Conservation (phyloP, 1,140 invertebrate genomes). For the Diachasmimorpha longicaudata region DNA sequence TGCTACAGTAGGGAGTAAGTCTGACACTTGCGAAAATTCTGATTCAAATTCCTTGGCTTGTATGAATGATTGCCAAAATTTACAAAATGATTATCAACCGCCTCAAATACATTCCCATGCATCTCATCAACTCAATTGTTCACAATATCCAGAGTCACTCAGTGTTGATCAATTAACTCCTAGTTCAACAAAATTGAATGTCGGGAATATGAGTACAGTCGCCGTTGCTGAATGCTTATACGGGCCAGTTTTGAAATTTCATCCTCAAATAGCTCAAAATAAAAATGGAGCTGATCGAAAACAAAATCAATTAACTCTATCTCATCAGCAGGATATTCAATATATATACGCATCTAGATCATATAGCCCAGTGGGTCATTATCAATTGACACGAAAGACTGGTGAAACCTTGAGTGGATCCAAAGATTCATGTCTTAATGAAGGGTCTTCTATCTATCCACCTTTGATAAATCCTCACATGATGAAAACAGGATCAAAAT, state of each 20-base stretch:
- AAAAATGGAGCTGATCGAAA: too few relatives aligned
- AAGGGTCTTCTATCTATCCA: background rate
- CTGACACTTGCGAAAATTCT: slow-evolving; percentile 44
- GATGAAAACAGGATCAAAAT: too few relatives aligned
- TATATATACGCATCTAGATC: slow-evolving; percentile 34
- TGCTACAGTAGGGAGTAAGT: slow-evolving; percentile 42
- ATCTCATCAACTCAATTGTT: slow-evolving; percentile 14
- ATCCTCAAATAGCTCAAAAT: slow-evolving; percentile 38
- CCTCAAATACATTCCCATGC: background rate
- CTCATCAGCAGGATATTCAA: slow-evolving; percentile 35
- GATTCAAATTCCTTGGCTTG: slow-evolving; percentile 43
- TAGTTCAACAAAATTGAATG: background rate
- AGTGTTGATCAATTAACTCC: background rate
- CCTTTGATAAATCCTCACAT: too few relatives aligned
- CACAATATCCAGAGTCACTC: slow-evolving; percentile 19
- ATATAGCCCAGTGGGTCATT: background rate
- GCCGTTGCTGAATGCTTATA: slow-evolving; percentile 50
- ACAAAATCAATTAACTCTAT: slow-evolving; percentile 28
- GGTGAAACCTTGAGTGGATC: background rate
- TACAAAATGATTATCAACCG: background rate
- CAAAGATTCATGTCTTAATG: background rate
- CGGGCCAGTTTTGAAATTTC: slow-evolving; percentile 58
- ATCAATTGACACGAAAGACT: background rate
- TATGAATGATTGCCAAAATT: background rate
- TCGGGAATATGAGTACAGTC: slow-evolving; percentile 17